These are phyloP conservation scores for Drosophila cardini DNA, from an alignment of 1,140 invertebrate genomes.

Conservation along the genomic window DNA sequence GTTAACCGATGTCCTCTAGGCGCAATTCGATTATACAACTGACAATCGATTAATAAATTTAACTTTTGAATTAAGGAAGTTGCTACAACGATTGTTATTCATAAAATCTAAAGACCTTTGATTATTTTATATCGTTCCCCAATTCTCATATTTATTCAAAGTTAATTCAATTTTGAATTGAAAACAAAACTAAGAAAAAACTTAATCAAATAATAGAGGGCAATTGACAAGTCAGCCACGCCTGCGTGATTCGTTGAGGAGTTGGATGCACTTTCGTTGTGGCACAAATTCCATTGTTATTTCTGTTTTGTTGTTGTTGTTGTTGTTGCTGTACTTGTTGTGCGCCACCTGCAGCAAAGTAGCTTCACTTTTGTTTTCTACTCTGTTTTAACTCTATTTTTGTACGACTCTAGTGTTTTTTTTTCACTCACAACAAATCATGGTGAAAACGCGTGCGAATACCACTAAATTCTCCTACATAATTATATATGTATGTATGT, in stretches of 20 bases:
- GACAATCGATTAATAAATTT: not conserved
- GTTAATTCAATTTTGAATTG: not conserved
- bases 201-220: not conserved
- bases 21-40: slow-evolving; percentile 28
- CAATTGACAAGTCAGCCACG: slow-evolving; percentile 21
- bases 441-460: slow-evolving; percentile 46
- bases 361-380: slow-evolving; percentile 22
- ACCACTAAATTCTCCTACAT: slow-evolving; percentile 47
- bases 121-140: no score
- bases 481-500: slow-evolving; percentile 33
- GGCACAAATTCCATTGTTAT: slow-evolving; percentile 43
- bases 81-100: not conserved
- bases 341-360: slow-evolving; percentile 21
- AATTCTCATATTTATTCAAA: not conserved
- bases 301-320: slow-evolving; percentile 9
- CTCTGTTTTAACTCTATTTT: slow-evolving; percentile 25
- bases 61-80: slow-evolving; percentile 5
- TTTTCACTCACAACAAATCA: slow-evolving; percentile 37
- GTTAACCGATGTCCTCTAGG: slow-evolving; percentile 19
- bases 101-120: no score
- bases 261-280: slow-evolving; percentile 22
- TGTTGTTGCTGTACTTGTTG: slow-evolving; percentile 29
- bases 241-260: slow-evolving; percentile 12
- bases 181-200: not conserved
- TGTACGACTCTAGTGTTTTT: slow-evolving; percentile 10